Evolutionary conservation across 2,113 vertebrate species (phyloP).

Genomic region (Sprattus sprattus): DNA sequence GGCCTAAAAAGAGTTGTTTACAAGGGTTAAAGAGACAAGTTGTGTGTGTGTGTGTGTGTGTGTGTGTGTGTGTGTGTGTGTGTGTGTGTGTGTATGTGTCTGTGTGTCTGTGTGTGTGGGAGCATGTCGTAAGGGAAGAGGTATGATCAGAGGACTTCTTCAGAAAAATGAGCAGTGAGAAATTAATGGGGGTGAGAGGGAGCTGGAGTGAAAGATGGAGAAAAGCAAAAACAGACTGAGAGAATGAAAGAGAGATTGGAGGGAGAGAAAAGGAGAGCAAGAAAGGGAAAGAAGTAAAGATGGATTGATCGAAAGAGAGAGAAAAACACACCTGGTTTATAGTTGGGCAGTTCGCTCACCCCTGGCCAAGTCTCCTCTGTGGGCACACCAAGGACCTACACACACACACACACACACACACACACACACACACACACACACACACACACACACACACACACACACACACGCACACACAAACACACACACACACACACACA

Average conservation of each 20-base stretch:
- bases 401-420: background rate
- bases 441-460: background rate
- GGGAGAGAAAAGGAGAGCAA: background rate
- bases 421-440: background rate
- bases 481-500: background rate
- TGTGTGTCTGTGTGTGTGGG: background rate
- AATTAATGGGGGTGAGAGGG: background rate
- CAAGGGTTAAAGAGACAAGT: background rate
- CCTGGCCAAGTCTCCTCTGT: slow-evolving; percentile 84
- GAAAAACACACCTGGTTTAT: slow-evolving; percentile 74
- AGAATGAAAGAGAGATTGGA: background rate
- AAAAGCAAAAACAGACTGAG: background rate
- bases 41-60: background rate
- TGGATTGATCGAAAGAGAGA: background rate
- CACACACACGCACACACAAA: background rate
- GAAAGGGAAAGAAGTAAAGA: background rate
- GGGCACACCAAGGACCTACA: slow-evolving; percentile 80
- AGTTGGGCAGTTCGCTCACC: slow-evolving; percentile 79
- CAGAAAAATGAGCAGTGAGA: background rate
- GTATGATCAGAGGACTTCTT: background rate
- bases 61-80: no score
- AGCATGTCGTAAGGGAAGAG: background rate
- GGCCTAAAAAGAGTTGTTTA: background rate
- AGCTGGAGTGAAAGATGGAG: background rate
- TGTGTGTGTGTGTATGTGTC: background rate